phyloP scores from a whole-genome alignment of 1,140 invertebrate genomes.

The Drosophila mayri region DNA sequence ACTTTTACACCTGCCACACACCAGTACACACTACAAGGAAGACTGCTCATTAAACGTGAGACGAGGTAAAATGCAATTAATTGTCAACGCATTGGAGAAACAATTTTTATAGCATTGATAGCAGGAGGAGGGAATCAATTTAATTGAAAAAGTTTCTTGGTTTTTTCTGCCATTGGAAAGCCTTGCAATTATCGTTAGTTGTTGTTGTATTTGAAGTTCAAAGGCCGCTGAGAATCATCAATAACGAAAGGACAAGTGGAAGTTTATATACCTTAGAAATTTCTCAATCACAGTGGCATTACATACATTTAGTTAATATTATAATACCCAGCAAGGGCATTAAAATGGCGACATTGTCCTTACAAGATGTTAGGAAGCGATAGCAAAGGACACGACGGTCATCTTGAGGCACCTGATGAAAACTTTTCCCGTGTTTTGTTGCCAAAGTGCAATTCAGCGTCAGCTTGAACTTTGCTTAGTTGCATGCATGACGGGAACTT shows the following conservation, averaged over 20 bases:
- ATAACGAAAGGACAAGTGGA: slow-evolving; percentile 18
- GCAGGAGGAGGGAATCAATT: slow-evolving; percentile 46
- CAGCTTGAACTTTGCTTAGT: slow-evolving; percentile 66
- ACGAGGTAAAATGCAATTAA: slow-evolving; percentile 67
- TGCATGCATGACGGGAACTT: slow-evolving; percentile 7
- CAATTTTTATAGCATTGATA: slow-evolving; percentile 60
- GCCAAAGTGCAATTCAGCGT: slow-evolving; percentile 73
- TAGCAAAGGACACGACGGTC: slow-evolving; percentile 4
- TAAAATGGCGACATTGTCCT: slow-evolving; percentile 60
- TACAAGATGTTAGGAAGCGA: slow-evolving; percentile 13
- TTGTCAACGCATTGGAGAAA: slow-evolving; percentile 63
- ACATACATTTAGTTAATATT: neutral
- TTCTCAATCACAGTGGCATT: neutral
- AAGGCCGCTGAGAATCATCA: slow-evolving; percentile 53
- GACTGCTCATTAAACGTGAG: slow-evolving; percentile 43
- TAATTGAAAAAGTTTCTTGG: slow-evolving; percentile 70
- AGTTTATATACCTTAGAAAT: neutral
- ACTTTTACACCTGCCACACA: slow-evolving; percentile 55
- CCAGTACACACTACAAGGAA: neutral
- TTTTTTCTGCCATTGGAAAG: slow-evolving; percentile 23
- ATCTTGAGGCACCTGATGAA: slow-evolving; percentile 14
- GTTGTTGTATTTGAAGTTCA: slow-evolving; percentile 31
- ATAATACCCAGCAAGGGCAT: neutral
- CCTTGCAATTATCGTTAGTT: slow-evolving; percentile 52
- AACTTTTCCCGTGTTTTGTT: slow-evolving; percentile 57